Evolutionary conservation across 2,113 vertebrate species (phyloP).

Genomic region (Apistogramma diplotaenia): DNA sequence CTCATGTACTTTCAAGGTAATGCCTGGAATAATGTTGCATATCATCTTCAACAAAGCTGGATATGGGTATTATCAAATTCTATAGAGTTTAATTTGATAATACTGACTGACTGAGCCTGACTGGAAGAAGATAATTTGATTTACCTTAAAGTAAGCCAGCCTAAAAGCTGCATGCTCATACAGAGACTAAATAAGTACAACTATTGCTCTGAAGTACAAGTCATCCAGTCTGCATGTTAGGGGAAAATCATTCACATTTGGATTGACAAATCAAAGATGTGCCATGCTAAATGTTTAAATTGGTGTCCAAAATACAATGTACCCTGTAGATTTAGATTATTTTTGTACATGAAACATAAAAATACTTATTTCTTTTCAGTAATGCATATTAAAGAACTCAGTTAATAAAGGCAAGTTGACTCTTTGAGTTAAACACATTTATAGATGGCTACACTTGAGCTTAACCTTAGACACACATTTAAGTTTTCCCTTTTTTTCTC

Average conservation of each 20-base stretch:
- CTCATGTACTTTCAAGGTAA: background rate
- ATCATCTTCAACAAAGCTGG: background rate
- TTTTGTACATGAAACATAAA: slow-evolving; percentile 16
- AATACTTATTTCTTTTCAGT: slow-evolving; percentile 27
- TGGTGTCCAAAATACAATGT: background rate
- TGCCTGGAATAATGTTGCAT: background rate
- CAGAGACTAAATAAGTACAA: background rate
- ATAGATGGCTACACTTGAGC: slow-evolving; percentile 17
- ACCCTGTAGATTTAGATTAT: background rate
- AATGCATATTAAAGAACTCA: slow-evolving; percentile 26
- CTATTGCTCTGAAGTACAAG: background rate
- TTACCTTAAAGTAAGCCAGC: background rate
- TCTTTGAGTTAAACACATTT: slow-evolving; percentile 16
- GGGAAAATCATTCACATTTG: background rate
- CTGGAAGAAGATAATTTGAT: background rate
- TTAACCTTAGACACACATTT: background rate
- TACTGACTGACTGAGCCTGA: background rate
- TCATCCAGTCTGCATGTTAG: background rate
- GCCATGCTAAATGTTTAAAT: background rate
- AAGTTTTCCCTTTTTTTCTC: slow-evolving; percentile 25
- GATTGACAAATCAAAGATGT: background rate
- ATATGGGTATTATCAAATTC: no score
- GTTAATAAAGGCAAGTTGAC: slow-evolving; percentile 19
- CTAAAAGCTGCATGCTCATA: background rate
- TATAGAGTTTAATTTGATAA: background rate